Base-by-base conservation (phyloP, 2,888 invertebrate species). In the Hypolimnas misippus region DNA sequence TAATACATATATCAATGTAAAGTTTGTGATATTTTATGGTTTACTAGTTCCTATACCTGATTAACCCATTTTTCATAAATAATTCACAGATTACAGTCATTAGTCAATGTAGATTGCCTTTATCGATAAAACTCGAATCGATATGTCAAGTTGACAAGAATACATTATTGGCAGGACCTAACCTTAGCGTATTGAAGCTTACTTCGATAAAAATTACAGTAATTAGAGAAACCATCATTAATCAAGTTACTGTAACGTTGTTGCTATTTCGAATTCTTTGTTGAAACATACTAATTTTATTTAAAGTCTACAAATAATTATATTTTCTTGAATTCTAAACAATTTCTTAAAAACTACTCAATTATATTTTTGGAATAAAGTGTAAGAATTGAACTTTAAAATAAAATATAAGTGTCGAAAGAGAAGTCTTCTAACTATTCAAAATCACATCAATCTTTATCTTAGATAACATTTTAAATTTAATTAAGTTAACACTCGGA, bases 51-150 rank as follows among this genome's bases (percentile, higher is more conserved):
- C 42, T 42, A 42, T 44, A 44, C 42, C 64, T 62, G 62, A 68
- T 63, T 65, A 67, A 69, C 61, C 61, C 63, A 65, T 61, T 67
- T 67, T 65, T 63, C 62, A 63, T 61, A 44, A 61, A 59, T 40
- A 54, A 25, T 46, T 35, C 52, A 59, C 56, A 66, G 40, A 65
- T 69, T 67, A 57, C 63, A 65, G 70, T 70, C 70, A 72, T 73
- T 73, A 70, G 65, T 71, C 73, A 72, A 62, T 60, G 63, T 68
- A 68, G 70, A 72, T 72, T 70, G 63, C 64, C 66, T 69, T 70
- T 65, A 67, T 68, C 68, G 73, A 73, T 70, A 70, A 72, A 65
- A 62, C 52, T 62, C 44, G 54, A 64, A 67, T 73, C 70, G 67
- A 72, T 73, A 63, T 67, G 67, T 72, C 67, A 72, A 60, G 42